A percentile compares a stretch with the other conserved stretches of the same genome.
phyloP scores from a whole-genome alignment of 2,888 invertebrate genomes.

The Leucophenga montana region DNA sequence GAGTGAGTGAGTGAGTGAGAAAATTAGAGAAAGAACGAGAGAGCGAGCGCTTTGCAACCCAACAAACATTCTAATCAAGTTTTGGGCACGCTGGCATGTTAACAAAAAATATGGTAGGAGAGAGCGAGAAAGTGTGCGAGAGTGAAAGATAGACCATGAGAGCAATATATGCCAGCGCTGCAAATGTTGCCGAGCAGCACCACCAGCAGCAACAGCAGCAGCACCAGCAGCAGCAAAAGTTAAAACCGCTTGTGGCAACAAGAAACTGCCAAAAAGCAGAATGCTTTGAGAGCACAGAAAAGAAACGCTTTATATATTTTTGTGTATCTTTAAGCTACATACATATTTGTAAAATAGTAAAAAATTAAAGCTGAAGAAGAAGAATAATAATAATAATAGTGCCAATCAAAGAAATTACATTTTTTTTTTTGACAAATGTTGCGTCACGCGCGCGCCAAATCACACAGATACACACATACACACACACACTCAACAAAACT shows the following conservation, averaged over 20 bases:
- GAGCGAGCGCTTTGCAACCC: no score
- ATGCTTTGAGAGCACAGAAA: conserved; percentile 25
- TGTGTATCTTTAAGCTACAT: conserved; percentile 44
- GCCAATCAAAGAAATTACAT: conserved; percentile 28
- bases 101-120: background rate
- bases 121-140: conserved; percentile 27
- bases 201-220: no score
- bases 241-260: conserved; percentile 6
- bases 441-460: conserved; percentile 54
- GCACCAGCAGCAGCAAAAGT: no score
- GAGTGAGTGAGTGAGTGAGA: background rate
- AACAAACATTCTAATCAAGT: no score
- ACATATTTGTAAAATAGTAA: conserved; percentile 29
- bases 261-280: conserved; percentile 16
- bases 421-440: conserved; percentile 47
- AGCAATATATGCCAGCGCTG: background rate
- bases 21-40: no score
- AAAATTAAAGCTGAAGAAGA: conserved; percentile 32
- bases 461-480: conserved; percentile 27
- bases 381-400: no score
- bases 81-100: no score
- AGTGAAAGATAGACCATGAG: background rate
- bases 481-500: background rate
- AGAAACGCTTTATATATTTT: conserved; percentile 14
- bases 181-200: no score